These are phyloP conservation scores for Drosophila rubida DNA, from an alignment of 2,888 invertebrate genomes.

Conservation along the genomic window DNA sequence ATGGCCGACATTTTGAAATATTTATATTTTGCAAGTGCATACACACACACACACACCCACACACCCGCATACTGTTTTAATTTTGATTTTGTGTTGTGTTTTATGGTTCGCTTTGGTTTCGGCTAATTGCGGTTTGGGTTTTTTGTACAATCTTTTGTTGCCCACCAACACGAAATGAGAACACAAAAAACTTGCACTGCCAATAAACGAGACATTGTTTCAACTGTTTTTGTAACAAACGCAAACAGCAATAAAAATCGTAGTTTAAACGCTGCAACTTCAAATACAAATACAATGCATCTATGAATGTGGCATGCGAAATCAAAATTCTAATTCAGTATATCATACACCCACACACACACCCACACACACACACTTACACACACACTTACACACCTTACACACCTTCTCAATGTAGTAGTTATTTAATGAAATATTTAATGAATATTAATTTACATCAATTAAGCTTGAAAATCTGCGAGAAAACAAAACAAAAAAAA, in stretches of 20 bases:
- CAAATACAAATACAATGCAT: slow-evolving; percentile 18
- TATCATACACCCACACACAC: slow-evolving; percentile 13
- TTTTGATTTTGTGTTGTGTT: neutral
- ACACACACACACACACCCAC: neutral
- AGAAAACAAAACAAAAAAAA: neutral
- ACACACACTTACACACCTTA: slow-evolving; percentile 7
- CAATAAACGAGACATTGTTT: slow-evolving; percentile 49
- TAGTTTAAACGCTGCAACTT: slow-evolving; percentile 18
- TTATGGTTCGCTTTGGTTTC: neutral
- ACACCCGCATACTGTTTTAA: neutral
- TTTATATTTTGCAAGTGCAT: neutral
- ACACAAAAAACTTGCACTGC: slow-evolving; percentile 69
- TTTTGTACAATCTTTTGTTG: slow-evolving; percentile 21
- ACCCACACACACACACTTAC: slow-evolving; percentile 14
- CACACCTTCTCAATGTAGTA: slow-evolving; percentile 54
- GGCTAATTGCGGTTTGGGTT: slow-evolving; percentile 34
- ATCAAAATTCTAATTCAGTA: slow-evolving; percentile 33
- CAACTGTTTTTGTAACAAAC: slow-evolving; percentile 41
- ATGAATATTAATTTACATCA: slow-evolving; percentile 54
- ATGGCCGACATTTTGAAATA: neutral
- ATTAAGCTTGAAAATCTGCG: slow-evolving; percentile 52
- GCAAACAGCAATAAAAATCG: slow-evolving; percentile 26
- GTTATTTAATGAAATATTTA: slow-evolving; percentile 62
- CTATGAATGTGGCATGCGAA: slow-evolving; percentile 21
- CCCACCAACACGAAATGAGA: slow-evolving; percentile 15